Percentiles rank a stretch among this genome's conserved stretches.
Conservation (phyloP, 2,113 vertebrate genomes). For the Pygoscelis adeliae region DNA sequence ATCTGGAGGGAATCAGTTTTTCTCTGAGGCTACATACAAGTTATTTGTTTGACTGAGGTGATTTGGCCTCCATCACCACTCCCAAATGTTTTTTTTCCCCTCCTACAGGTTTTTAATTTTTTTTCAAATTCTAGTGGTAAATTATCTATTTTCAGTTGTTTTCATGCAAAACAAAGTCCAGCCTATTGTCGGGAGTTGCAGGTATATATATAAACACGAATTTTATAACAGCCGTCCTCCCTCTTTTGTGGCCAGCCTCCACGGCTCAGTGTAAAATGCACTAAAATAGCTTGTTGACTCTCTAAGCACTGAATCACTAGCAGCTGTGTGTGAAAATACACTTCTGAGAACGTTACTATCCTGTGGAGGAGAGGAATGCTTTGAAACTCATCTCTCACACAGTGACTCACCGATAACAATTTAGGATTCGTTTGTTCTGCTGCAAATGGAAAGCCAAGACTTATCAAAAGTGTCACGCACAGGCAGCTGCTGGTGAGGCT, state of each 20-base stretch:
- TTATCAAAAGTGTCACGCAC: not conserved
- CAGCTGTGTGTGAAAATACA: not conserved
- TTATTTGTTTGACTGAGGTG: not conserved
- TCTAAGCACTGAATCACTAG: not conserved
- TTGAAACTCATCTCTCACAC: not conserved
- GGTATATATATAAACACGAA: not conserved
- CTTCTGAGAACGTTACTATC: not conserved
- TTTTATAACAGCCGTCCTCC: not conserved
- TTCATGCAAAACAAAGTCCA: not conserved
- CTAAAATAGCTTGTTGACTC: not conserved
- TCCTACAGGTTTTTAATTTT: rapidly evolving
- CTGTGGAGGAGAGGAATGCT: slow-evolving; percentile 15
- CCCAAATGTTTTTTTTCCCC: not conserved
- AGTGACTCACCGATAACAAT: slow-evolving; percentile 2
- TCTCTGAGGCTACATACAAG: not conserved
- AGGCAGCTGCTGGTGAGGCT: not conserved
- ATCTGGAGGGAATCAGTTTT: not conserved
- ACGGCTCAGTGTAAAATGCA: not conserved
- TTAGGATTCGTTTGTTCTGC: not conserved
- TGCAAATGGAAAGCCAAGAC: not conserved
- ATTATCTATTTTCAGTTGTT: not conserved
- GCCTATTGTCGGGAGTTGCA: not conserved
- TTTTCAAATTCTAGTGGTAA: not conserved
- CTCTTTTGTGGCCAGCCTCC: not conserved
- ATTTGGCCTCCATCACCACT: not conserved